Percentiles rank a stretch among this genome's conserved stretches.
Evolutionary conservation across 2,797 vertebrate species (phyloP).

Genomic region (Stomatorhinus walkeri): DNA sequence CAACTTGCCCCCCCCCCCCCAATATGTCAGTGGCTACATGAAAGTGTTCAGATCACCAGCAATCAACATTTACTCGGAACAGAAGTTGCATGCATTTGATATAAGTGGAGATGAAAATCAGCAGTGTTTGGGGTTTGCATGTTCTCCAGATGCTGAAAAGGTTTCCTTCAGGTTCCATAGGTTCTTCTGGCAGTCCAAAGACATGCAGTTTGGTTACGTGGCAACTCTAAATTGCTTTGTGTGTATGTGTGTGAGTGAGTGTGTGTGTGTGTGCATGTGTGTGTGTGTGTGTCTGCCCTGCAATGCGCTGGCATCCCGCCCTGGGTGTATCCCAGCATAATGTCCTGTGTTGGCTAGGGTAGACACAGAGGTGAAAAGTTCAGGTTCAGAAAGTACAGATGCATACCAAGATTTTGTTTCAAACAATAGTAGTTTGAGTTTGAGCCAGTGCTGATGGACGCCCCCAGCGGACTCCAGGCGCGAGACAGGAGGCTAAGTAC

Average conservation of each 20-base stretch:
- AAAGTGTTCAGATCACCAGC: neutral
- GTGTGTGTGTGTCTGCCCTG: neutral
- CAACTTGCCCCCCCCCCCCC: neutral
- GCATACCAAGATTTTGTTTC: neutral
- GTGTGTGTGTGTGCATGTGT: too few relatives aligned
- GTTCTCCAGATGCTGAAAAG: neutral
- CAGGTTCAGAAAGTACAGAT: neutral
- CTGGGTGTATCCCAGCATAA: neutral
- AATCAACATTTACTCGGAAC: neutral
- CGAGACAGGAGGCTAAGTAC: neutral
- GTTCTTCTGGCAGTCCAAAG: neutral
- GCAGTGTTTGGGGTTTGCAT: neutral
- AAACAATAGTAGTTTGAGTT: neutral
- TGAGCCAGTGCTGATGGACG: neutral
- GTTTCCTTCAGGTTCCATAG: neutral
- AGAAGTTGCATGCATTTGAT: neutral
- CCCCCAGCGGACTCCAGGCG: neutral
- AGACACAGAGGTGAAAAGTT: neutral
- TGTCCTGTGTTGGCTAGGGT: neutral
- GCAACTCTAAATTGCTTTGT: neutral
- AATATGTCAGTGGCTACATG: neutral
- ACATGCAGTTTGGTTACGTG: neutral
- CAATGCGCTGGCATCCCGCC: neutral
- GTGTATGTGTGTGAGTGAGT: neutral
- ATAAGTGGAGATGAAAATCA: neutral